Percentiles rank a stretch among this genome's conserved stretches.
Conservation (phyloP, 2,113 vertebrate genomes). For the Cnemophilus loriae region DNA sequence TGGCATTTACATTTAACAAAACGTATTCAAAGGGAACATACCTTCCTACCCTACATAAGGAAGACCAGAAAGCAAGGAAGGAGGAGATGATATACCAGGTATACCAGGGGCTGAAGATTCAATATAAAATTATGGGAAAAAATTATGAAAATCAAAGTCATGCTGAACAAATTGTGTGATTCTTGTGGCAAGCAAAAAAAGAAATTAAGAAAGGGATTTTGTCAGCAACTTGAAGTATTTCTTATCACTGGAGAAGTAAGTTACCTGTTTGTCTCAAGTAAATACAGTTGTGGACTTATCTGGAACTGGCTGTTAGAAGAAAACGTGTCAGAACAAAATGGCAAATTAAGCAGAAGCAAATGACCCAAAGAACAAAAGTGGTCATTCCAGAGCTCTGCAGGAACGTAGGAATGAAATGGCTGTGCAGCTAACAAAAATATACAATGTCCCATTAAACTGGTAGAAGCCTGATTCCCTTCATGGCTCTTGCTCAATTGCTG, state of each 20-base stretch:
- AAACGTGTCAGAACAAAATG: slow-evolving; percentile 35
- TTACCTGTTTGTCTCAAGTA: neutral
- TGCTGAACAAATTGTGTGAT: neutral
- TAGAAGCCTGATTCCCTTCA: neutral
- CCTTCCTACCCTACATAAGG: neutral
- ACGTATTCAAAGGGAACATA: neutral
- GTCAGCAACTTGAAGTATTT: neutral
- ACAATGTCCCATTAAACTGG: neutral
- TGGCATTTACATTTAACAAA: neutral
- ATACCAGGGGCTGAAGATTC: rapidly evolving
- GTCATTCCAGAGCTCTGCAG: slow-evolving; percentile 7
- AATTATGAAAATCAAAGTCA: neutral
- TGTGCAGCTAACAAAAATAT: slow-evolving; percentile 9
- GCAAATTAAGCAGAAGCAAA: slow-evolving; percentile 33
- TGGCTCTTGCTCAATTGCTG: neutral
- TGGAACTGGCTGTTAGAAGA: neutral
- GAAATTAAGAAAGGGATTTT: neutral
- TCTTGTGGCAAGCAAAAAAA: neutral
- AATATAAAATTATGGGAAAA: neutral
- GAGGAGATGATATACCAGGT: rapidly evolving
- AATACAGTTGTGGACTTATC: neutral
- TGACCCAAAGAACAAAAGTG: neutral
- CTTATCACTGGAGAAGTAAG: neutral
- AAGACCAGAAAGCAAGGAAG: neutral
- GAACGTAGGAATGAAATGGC: neutral